phyloP scores from a whole-genome alignment of 2,888 invertebrate genomes.

The Caenorhabditis angaria region DNA sequence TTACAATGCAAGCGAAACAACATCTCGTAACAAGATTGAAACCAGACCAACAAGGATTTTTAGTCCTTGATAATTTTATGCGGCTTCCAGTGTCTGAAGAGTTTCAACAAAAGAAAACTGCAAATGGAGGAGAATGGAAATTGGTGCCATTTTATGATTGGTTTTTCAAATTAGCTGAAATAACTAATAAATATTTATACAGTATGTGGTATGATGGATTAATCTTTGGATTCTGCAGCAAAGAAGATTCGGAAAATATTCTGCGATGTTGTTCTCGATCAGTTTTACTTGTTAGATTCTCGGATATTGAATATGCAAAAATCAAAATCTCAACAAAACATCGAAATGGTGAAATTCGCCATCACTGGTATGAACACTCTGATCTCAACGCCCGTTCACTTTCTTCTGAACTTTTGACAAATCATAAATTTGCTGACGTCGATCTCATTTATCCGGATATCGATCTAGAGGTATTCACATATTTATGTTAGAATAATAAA shows the following conservation, averaged over 20 bases:
- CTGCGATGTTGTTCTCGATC: constrained; percentile 58
- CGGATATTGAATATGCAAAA: constrained; percentile 71
- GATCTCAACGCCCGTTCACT: constrained; percentile 64
- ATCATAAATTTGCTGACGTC: constrained; percentile 65
- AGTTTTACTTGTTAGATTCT: constrained; percentile 65
- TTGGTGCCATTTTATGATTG: constrained; percentile 65
- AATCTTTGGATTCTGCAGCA: constrained; percentile 69
- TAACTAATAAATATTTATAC: constrained; percentile 69
- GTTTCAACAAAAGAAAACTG: constrained; percentile 57
- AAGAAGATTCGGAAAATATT: constrained; percentile 69
- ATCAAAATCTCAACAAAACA: constrained; percentile 70
- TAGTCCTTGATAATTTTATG: constrained; percentile 65
- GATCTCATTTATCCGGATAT: constrained; percentile 70
- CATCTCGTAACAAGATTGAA: constrained; percentile 65
- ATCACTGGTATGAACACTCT: constrained; percentile 71
- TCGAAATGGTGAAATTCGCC: constrained; percentile 64
- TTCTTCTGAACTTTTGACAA: constrained; percentile 62
- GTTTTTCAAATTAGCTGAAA: constrained; percentile 71
- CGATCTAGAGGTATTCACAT: constrained; percentile 58
- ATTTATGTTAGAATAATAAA: too few species aligned
- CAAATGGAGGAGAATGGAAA: constrained; percentile 71
- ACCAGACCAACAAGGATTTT: constrained; percentile 61
- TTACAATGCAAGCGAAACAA: constrained; percentile 62
- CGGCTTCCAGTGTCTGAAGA: constrained; percentile 70
- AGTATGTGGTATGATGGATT: constrained; percentile 72